These are phyloP conservation scores for Smithornis capensis DNA, from an alignment of 2,113 vertebrate species.

Conservation along the genomic window DNA sequence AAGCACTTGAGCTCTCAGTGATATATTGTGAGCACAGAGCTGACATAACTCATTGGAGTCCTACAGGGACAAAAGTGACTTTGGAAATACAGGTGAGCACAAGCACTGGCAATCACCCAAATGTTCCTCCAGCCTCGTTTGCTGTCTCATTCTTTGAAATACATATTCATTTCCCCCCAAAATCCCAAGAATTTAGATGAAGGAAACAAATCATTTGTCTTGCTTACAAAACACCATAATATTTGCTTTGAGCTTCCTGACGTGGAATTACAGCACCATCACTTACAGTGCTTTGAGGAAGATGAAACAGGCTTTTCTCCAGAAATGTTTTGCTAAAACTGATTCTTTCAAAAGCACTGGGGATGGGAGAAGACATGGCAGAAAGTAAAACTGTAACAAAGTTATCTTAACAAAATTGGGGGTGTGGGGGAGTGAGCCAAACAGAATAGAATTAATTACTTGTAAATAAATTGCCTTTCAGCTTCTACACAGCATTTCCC, in stretches of 20 bases:
- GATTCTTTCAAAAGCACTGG: not conserved
- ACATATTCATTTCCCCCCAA: not conserved
- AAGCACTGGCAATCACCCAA: not conserved
- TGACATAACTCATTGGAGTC: not conserved
- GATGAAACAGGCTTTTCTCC: not conserved
- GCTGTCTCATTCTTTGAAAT: slow-evolving; percentile 36
- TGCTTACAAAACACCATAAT: slow-evolving; percentile 8
- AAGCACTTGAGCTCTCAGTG: not conserved
- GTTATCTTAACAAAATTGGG: not conserved
- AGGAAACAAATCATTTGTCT: slow-evolving; percentile 26
- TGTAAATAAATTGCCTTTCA: not conserved
- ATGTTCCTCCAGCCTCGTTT: not conserved
- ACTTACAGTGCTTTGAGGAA: not conserved
- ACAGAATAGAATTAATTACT: not conserved
- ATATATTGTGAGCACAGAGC: not conserved
- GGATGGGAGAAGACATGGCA: not conserved
- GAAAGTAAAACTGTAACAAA: not conserved
- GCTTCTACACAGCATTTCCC: not conserved
- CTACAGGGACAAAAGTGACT: not conserved
- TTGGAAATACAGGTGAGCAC: not conserved
- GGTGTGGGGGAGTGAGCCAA: not conserved
- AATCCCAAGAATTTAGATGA: not conserved
- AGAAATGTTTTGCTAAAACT: not conserved
- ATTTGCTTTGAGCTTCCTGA: slow-evolving; percentile 26
- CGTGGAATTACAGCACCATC: not conserved